Conservation (phyloP, 2,113 vertebrate species). For the Podarcis raffonei region DNA sequence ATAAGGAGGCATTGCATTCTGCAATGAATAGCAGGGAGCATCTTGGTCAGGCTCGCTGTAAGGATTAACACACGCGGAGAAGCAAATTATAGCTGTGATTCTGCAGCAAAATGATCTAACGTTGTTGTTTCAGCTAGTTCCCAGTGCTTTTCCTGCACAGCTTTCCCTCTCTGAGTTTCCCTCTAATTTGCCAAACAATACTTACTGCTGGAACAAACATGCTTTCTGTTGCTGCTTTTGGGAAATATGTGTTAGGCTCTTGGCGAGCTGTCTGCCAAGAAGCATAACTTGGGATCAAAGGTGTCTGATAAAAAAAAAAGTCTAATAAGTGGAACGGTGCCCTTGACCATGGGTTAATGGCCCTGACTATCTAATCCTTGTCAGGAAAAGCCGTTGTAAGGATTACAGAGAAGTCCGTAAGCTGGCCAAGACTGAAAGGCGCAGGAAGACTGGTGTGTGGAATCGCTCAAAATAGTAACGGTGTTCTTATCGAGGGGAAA, state of each 20-base stretch:
- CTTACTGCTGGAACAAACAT: slow-evolving; percentile 1
- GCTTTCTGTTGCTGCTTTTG: slow-evolving; percentile 16
- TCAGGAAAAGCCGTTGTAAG: slow-evolving; percentile 31
- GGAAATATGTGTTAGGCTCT: slow-evolving; percentile 41
- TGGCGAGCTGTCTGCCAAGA: slow-evolving; percentile 39
- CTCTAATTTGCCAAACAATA: not conserved
- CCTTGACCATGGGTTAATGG: slow-evolving; percentile 62
- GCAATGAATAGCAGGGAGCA: not conserved
- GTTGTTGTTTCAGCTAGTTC: not conserved
- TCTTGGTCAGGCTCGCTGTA: not conserved
- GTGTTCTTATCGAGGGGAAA: slow-evolving; percentile 28
- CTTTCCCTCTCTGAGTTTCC: not conserved
- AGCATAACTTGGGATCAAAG: slow-evolving; percentile 54
- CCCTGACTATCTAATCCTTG: slow-evolving; percentile 31
- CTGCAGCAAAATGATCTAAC: not conserved
- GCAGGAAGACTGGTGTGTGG: slow-evolving; percentile 11
- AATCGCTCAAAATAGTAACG: slow-evolving; percentile 37
- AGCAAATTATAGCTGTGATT: not conserved
- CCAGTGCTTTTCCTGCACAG: not conserved
- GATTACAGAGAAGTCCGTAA: slow-evolving; percentile 40
- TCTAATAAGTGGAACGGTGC: slow-evolving; percentile 15
- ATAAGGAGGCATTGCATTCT: not conserved
- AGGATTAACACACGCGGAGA: not conserved
- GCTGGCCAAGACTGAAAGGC: slow-evolving; percentile 49
- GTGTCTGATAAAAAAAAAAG: slow-evolving; percentile 48